Evolutionary conservation across 2,888 invertebrate species (phyloP).

Genomic region (Ecdyonurus torrentis): DNA sequence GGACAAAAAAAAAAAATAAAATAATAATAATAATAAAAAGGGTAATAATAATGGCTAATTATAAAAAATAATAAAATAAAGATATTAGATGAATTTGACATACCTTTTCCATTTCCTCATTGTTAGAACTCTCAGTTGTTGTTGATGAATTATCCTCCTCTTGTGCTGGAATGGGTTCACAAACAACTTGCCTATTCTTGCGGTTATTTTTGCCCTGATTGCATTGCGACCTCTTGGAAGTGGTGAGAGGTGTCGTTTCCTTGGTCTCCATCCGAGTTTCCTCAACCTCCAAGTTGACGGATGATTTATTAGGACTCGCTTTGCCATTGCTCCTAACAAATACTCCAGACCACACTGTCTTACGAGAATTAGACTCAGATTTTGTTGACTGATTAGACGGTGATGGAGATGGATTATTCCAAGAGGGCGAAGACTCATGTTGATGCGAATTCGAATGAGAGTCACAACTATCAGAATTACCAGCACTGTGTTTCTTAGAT

Average conservation of each 20-base stretch:
- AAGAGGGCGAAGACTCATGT: background rate
- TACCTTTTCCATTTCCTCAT: conserved; percentile 35
- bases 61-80: background rate
- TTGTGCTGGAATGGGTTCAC: conserved; percentile 20
- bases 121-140: conserved; percentile 48
- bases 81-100: conserved; percentile 7
- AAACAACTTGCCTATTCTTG: background rate
- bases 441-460: background rate
- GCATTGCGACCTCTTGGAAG: conserved; percentile 1
- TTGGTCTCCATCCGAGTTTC: background rate
- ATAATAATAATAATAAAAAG: too few relatives aligned
- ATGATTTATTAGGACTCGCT: background rate
- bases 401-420: too few relatives aligned
- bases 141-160: conserved; percentile 54
- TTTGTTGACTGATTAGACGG: background rate
- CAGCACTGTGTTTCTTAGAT: background rate
- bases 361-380: background rate
- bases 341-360: background rate
- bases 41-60: too few relatives aligned
- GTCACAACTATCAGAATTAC: background rate
- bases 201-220: background rate
- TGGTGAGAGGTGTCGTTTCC: background rate
- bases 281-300: background rate
- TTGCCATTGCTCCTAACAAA: background rate
- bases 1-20: too few relatives aligned